These are phyloP conservation scores for Chloromyia formosa DNA, from an alignment of 2,888 invertebrate genomes.

Conservation along the genomic window DNA sequence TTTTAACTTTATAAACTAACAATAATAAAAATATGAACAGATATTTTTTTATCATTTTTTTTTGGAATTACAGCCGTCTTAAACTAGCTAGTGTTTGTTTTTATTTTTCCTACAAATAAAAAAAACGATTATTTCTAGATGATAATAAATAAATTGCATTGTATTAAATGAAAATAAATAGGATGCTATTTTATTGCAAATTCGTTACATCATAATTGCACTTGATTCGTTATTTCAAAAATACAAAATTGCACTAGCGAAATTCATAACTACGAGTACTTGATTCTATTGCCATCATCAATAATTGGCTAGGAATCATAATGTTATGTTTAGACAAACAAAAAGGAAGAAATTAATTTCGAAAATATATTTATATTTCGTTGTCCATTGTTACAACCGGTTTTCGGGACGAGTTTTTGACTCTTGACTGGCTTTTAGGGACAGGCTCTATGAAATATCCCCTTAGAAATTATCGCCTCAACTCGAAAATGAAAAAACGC, in stretches of 20 bases:
- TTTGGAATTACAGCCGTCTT: constrained; percentile 42
- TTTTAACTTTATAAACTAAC: neutral
- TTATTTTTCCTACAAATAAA: constrained; percentile 5
- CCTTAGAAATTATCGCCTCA: too few species aligned
- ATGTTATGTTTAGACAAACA: too few species aligned
- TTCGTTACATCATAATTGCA: constrained; percentile 10
- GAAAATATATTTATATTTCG: too few species aligned
- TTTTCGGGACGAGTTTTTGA: too few species aligned
- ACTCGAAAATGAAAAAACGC: too few species aligned
- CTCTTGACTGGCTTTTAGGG: too few species aligned
- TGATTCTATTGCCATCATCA: too few species aligned
- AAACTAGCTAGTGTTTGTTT: constrained; percentile 9
- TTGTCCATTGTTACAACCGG: too few species aligned
- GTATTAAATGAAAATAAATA: neutral
- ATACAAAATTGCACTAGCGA: neutral
- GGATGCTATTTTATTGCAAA: neutral
- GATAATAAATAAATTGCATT: neutral
- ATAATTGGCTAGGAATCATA: too few species aligned
- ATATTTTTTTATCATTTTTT: neutral
- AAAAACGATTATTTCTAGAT: neutral
- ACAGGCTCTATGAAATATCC: too few species aligned
- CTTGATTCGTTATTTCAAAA: constrained; percentile 1
- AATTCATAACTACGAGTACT: constrained; percentile 8
- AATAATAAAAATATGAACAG: neutral
- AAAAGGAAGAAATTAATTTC: too few species aligned